Conservation (phyloP, 2,113 vertebrate species). For the Dicentrarchus labrax region DNA sequence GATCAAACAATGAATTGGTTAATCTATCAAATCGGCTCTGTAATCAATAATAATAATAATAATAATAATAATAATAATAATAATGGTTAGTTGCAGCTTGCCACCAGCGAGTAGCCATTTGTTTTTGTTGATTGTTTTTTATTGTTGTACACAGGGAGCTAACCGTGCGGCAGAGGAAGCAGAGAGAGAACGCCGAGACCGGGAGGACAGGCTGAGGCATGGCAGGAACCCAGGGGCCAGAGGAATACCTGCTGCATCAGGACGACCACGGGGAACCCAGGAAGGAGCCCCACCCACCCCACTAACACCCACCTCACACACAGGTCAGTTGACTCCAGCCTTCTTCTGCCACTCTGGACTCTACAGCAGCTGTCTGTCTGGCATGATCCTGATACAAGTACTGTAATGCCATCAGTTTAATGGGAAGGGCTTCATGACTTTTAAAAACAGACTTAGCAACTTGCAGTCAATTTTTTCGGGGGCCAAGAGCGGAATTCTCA, state of each 20-base stretch:
- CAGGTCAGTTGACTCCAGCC: slow-evolving; percentile 79
- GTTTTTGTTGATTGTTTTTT: neutral
- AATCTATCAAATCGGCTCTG: too few species aligned
- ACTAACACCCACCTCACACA: slow-evolving; percentile 94
- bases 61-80: too few species aligned
- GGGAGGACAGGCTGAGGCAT: slow-evolving; percentile 93
- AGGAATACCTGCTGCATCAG: slow-evolving; percentile 91
- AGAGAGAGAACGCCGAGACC: slow-evolving; percentile 92
- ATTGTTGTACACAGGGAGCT: slow-evolving; percentile 85
- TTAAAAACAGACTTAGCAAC: neutral
- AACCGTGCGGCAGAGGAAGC: slow-evolving; percentile 93
- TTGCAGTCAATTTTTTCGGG: too few species aligned
- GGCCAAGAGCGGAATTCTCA: too few species aligned
- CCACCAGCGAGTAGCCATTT: neutral
- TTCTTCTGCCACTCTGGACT: neutral
- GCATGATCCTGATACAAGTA: neutral
- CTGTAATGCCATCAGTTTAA: neutral
- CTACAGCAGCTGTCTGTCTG: neutral
- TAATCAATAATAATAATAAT: too few species aligned
- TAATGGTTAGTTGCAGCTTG: too few species aligned
- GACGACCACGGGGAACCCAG: slow-evolving; percentile 89
- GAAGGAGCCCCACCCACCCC: slow-evolving; percentile 91
- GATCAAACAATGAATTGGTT: too few species aligned
- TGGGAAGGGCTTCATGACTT: neutral
- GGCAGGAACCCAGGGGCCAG: slow-evolving; percentile 89